phyloP scores from a whole-genome alignment of 2,888 invertebrate genomes.

The Leucophora obtusa region DNA sequence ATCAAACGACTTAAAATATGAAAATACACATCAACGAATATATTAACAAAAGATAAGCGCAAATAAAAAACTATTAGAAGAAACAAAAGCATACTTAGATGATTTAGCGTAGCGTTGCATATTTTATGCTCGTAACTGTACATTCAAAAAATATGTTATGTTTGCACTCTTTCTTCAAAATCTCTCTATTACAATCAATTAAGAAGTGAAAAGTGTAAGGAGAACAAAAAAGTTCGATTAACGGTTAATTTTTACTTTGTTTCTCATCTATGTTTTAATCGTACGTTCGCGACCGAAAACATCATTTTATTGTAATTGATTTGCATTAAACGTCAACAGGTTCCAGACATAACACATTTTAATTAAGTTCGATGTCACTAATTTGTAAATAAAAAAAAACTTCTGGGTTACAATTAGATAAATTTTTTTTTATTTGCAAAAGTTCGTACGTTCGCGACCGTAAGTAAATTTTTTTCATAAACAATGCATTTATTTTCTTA shows the following conservation, averaged over 20 bases:
- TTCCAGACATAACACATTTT: neutral
- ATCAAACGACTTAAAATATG: too few relatives aligned
- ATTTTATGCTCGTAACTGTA: too few relatives aligned
- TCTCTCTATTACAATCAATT: too few relatives aligned
- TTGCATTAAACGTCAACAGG: neutral
- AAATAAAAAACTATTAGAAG: too few relatives aligned
- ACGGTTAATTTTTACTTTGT: too few relatives aligned
- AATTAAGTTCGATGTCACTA: conserved; percentile 2
- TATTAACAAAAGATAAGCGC: too few relatives aligned
- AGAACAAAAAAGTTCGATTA: too few relatives aligned
- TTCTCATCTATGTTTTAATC: neutral
- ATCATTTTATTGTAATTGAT: neutral
- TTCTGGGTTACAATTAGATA: neutral
- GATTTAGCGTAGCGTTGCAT: too few relatives aligned
- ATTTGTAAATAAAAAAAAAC: conserved; percentile 1
- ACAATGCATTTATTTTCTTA: neutral
- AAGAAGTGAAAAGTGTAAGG: too few relatives aligned
- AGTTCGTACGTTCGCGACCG: too few relatives aligned
- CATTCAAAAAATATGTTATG: conserved; percentile 13
- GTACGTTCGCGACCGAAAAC: conserved; percentile 2
- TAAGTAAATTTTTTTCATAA: conserved; percentile 4
- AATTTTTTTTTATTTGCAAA: neutral
- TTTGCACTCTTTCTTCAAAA: conserved; percentile 15
- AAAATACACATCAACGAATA: too few relatives aligned
- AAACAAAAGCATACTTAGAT: too few relatives aligned